Conservation (phyloP, 2,113 vertebrate genomes). For the Callospermophilus lateralis region DNA sequence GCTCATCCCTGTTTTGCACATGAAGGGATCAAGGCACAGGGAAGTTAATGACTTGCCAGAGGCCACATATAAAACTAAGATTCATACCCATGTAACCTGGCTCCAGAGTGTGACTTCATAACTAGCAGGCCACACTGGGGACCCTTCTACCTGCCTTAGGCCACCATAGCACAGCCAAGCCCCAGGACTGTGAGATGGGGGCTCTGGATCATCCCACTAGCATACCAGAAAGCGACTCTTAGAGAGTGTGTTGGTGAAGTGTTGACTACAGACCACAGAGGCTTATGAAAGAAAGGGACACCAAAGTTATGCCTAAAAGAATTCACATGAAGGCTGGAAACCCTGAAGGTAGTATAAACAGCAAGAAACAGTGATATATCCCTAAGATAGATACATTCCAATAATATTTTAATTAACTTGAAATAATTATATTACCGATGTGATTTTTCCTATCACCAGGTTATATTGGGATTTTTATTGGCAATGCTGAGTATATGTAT, state of each 20-base stretch:
- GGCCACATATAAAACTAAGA: not conserved
- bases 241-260: not conserved
- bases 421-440: conserved; percentile 56
- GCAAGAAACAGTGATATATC: not conserved
- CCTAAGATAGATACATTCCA: conserved; percentile 15
- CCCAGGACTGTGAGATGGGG: not conserved
- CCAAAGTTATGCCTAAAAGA: not conserved
- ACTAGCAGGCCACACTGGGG: fast-evolving
- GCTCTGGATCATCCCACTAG: not conserved
- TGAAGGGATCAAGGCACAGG: not conserved
- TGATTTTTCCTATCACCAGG: conserved; percentile 67
- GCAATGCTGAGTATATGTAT: conserved; percentile 53
- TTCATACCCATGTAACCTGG: not conserved
- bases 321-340: not conserved
- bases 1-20: not conserved
- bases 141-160: not conserved
- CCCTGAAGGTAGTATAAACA: not conserved
- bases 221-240: not conserved
- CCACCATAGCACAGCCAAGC: not conserved
- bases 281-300: not conserved
- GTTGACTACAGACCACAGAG: not conserved
- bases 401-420: conserved; percentile 74
- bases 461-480: conserved; percentile 69
- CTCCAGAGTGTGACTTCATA: not conserved
- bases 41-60: not conserved